Evolutionary conservation across 2,113 vertebrate species (phyloP).

Genomic region (Ariopsis seemanni): DNA sequence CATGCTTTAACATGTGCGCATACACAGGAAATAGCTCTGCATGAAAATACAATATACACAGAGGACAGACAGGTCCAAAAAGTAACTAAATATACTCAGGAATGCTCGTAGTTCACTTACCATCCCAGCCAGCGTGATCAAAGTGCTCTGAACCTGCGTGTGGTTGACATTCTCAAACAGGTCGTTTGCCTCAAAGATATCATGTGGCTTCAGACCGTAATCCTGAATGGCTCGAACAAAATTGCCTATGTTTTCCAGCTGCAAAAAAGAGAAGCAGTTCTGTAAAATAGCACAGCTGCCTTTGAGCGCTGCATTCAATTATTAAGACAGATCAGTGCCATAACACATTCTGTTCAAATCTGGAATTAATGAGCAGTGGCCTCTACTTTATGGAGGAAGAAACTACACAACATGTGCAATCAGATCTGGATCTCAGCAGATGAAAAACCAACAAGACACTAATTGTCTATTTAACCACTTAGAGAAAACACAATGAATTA

Average conservation of each 20-base stretch:
- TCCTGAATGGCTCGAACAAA: constrained; percentile 87
- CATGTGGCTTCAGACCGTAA: constrained; percentile 85
- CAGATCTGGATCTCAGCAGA: not conserved
- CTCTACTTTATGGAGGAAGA: constrained; percentile 4
- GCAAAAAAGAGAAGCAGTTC: constrained; percentile 26
- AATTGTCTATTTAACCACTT: not conserved
- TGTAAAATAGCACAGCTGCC: not conserved
- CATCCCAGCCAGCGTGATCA: constrained; percentile 88
- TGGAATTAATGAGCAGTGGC: constrained; percentile 16
- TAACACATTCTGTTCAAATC: constrained; percentile 22
- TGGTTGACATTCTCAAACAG: constrained; percentile 92
- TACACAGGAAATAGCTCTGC: constrained; percentile 3
- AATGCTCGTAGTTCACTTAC: constrained; percentile 67
- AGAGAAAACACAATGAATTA: not conserved
- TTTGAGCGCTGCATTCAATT: constrained; percentile 9
- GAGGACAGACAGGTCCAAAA: not conserved
- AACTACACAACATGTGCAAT: not conserved
- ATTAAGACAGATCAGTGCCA: not conserved
- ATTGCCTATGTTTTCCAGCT: constrained; percentile 94
- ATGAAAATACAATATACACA: not conserved
- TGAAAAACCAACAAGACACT: not conserved
- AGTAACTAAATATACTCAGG: not conserved
- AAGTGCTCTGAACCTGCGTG: constrained; percentile 90
- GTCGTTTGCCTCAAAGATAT: constrained; percentile 94
- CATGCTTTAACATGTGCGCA: not conserved